Base-by-base conservation (phyloP, 2,113 vertebrate species). In the Argyrosomus japonicus region DNA sequence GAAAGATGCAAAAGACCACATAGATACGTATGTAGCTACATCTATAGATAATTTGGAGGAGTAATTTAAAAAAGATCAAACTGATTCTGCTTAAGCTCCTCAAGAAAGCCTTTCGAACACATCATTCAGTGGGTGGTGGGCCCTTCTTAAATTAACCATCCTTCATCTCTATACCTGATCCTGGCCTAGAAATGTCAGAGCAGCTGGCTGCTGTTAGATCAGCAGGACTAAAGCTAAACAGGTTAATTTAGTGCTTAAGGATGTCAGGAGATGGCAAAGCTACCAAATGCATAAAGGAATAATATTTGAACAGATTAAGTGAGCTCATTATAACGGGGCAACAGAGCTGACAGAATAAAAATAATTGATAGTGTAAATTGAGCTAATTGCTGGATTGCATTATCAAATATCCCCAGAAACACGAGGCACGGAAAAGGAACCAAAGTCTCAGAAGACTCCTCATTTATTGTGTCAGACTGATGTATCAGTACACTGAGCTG, bases 181-280 rank as follows among this genome's bases (percentile, higher is more conserved):
- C 88, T 85, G 81, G 68, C 75, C 87, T 76, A 84, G 88, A 92
- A 91, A 91, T 87, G 85, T 90, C 87, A 90, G 63, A 63, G 77
- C 61, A 72, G 77, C 81, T 61, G 68, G 54, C 69, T 79, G 78
- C 80, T 63, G 75, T 67, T 72, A 63, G 77, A 84, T 84, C 77
- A 88, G 73, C 73, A 75, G 77, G 79, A 82, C 43, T 29, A 12
- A 5, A 69, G 65, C 81, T 81, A 54, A 87, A 85, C 15, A 62
- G 57, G 62, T 40, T 91, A 76, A 90, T 87, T 81, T 60, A 53
- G 27, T 60, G 69, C 56, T 62, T 60, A 57, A 64, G 48, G 81
- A 79, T 77, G 60, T 80, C 85, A 89, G 56, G 74, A 77, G 82
- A 76, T 54, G 75, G 45, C 57, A 84, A 79, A 70, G 61, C 53